Base-by-base conservation (phyloP, 2,113 vertebrate genomes). In the Prolemur simus region DNA sequence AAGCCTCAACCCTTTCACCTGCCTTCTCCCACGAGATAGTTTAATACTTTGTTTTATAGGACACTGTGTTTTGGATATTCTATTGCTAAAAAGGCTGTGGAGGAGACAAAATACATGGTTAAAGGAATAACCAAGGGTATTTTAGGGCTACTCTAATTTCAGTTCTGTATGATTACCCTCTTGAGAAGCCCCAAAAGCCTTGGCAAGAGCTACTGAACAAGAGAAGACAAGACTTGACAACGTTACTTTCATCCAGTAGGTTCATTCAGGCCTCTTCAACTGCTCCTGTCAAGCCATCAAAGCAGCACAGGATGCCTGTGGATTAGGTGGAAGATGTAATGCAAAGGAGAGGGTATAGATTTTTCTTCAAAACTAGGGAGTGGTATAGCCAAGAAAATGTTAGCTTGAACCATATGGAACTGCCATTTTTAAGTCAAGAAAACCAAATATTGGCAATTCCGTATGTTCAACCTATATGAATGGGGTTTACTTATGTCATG, bases 51-150 rank as follows among this genome's bases (percentile, higher is more conserved):
- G 15, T 95, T 78, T 86, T 73, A 84, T 32, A 56, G 69, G 27
- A 66, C 60, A 74, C 39, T 60, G 21, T 63, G 37, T 74, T 92
- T 95, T 83, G 91, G 92, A 34, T 47, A 95, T 52, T 91, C 74
- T 83, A 1, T 84, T 56, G 47, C 27, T 47, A 74, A 86, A 69
- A 68, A 60, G 60, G 25, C 60, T 93, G 27, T 45, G 52, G 81
- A 94, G 12, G 60, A 94, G 68, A 82, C 93, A 56, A 86, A 77
- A 81, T 63, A 54, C 37, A 63, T 27, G 6, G 69, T 47, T 73
- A 96, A 78, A 91, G 56, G 69, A 87, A 68, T 64, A 66, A 89
- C 6, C 25, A 64, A 66, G 32, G 39, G n/a, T 32, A 76, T 89
- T 93, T 95, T 74, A 27, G 29, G 49, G 52, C 17, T 34, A 52